Evolutionary conservation across 1,140 invertebrate genomes (phyloP).

Genomic region (Drosophila lacertosa): DNA sequence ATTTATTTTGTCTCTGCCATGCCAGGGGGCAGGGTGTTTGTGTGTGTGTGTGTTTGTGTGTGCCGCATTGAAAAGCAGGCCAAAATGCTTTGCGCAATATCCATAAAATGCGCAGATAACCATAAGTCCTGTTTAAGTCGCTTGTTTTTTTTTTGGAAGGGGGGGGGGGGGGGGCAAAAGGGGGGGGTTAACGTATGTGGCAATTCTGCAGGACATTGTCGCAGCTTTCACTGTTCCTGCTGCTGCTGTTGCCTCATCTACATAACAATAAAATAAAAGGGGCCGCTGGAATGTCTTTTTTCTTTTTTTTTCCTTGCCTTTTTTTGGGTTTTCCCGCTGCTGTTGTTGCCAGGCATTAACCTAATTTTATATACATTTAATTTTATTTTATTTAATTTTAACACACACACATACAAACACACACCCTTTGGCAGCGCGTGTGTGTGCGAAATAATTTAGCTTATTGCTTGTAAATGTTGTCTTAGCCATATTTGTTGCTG

Average conservation of each 20-base stretch:
- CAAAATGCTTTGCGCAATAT: conserved; percentile 67
- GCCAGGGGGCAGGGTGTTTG: not conserved
- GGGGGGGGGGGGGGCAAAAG: not conserved
- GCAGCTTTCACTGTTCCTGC: conserved; percentile 20
- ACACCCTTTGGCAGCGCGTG: conserved; percentile 1
- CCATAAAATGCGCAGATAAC: conserved; percentile 83
- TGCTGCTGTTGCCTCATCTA: conserved; percentile 67
- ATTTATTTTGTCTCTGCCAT: conserved; percentile 58
- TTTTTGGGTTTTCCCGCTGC: conserved; percentile 20
- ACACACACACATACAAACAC: conserved; percentile 55
- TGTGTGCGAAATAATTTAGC: conserved; percentile 1
- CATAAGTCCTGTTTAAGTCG: conserved; percentile 83
- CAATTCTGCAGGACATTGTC: conserved; percentile 34
- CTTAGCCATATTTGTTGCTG: not conserved
- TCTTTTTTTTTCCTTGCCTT: not conserved
- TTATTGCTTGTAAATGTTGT: conserved; percentile 10
- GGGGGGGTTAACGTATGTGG: conserved; percentile 43
- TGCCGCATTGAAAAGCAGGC: conserved; percentile 53
- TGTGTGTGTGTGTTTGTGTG: not conserved
- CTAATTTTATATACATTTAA: conserved; percentile 82
- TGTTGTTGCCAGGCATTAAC: conserved; percentile 60
- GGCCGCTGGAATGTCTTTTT: conserved; percentile 24
- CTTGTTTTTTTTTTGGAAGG: conserved; percentile 39
- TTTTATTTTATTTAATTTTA: conserved; percentile 83
- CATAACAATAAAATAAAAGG: conserved; percentile 83